These are phyloP conservation scores for Leuctra nigra DNA, from an alignment of 2,888 invertebrate genomes.

Conservation along the genomic window DNA sequence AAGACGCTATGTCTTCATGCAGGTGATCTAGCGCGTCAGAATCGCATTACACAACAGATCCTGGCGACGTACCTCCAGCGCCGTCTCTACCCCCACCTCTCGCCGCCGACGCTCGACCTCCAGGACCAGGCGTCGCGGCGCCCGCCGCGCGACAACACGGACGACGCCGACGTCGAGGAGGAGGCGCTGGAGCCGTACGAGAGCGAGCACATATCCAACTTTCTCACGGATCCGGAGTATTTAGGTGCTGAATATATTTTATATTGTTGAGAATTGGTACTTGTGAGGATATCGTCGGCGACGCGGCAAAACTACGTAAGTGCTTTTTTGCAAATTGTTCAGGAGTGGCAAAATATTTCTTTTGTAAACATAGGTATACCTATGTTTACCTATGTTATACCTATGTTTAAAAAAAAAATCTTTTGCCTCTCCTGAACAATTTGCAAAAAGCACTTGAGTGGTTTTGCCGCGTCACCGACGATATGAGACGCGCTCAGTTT, in stretches of 20 bases:
- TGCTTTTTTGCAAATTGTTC: too few species aligned
- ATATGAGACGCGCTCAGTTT: too few species aligned
- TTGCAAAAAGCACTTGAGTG: too few species aligned
- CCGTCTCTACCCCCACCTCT: conserved; percentile 53
- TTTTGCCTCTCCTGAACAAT: too few species aligned
- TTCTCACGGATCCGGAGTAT: not conserved
- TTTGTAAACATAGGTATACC: too few species aligned
- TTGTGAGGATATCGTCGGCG: too few species aligned
- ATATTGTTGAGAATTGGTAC: too few species aligned
- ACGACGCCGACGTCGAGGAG: conserved; percentile 53
- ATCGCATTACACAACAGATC: conserved; percentile 69
- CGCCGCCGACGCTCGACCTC: not conserved
- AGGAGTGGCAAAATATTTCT: too few species aligned
- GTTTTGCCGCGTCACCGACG: too few species aligned
- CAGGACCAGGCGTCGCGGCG: conserved; percentile 44
- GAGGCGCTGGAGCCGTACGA: conserved; percentile 63
- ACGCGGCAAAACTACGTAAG: too few species aligned
- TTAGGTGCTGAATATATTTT: not conserved
- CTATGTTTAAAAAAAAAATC: too few species aligned
- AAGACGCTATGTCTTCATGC: conserved; percentile 23
- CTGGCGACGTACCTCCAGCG: conserved; percentile 66
- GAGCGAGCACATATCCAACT: conserved; percentile 54
- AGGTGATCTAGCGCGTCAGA: conserved; percentile 62
- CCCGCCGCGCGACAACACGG: conserved; percentile 4
- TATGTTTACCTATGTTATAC: too few species aligned